A percentile compares a stretch with the other conserved stretches of the same genome.
Evolutionary conservation across 1,140 invertebrate species (phyloP).

Genomic region (Cyrtorhinus lividipennis): DNA sequence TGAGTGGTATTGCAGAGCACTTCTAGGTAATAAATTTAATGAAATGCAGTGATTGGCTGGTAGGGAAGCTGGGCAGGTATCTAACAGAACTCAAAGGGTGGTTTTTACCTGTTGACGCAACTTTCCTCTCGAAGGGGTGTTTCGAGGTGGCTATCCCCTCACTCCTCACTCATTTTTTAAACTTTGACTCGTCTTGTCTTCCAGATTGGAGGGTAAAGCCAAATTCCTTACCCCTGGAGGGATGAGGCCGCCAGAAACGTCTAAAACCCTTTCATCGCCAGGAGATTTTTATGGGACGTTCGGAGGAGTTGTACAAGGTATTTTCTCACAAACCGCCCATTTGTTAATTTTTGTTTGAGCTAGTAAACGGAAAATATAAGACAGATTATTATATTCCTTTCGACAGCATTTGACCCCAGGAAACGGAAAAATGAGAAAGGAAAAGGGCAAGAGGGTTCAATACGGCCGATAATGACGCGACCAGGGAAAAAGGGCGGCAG

Average conservation of each 20-base stretch:
- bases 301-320: constrained; percentile 5
- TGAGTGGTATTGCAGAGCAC: constrained; percentile 4
- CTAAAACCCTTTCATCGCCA: constrained; percentile 16
- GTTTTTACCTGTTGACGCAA: too few relatives aligned
- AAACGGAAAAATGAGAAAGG: not conserved
- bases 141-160: too few relatives aligned
- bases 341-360: too few relatives aligned
- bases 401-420: not conserved
- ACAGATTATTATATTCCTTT: not conserved
- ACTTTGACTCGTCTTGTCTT: too few relatives aligned
- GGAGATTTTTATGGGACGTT: constrained; percentile 20
- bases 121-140: too few relatives aligned
- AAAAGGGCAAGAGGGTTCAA: not conserved
- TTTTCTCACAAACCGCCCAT: constrained; percentile 6
- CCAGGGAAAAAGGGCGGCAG: constrained; percentile 21
- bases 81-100: too few relatives aligned
- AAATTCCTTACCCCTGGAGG: constrained; percentile 6
- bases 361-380: not conserved
- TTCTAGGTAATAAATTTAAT: not conserved
- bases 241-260: constrained; percentile 5
- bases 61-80: too few relatives aligned
- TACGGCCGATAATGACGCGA: constrained; percentile 10
- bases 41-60: too few relatives aligned
- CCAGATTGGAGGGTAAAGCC: not conserved
- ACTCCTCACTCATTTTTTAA: too few relatives aligned